phyloP scores from a whole-genome alignment of 2,888 invertebrate species.

The Drosophila falleni region DNA sequence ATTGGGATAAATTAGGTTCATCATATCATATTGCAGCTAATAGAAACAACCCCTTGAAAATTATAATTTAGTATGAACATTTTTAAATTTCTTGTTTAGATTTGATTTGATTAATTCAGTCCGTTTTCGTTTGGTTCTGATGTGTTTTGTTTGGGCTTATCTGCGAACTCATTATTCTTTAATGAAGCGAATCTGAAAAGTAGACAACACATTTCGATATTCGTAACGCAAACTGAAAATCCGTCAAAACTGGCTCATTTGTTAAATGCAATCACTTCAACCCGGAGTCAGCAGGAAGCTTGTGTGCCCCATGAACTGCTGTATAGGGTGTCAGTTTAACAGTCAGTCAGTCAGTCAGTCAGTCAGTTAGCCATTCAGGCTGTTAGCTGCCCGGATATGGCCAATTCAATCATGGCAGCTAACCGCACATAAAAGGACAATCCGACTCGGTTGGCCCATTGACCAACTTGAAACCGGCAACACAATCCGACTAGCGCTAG shows the following conservation, averaged over 20 bases:
- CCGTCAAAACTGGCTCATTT: constrained; percentile 40
- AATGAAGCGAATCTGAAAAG: constrained; percentile 42
- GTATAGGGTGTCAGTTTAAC: background rate
- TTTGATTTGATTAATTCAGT: constrained; percentile 21
- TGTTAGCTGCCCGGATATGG: constrained; percentile 27
- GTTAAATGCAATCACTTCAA: constrained; percentile 16
- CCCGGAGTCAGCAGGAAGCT: constrained; percentile 5
- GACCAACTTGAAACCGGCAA: constrained; percentile 20
- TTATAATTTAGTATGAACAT: too few relatives aligned
- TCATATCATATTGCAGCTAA: too few relatives aligned
- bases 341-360: background rate
- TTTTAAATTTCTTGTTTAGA: too few relatives aligned
- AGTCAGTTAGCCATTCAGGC: constrained; percentile 1
- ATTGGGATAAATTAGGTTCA: too few relatives aligned
- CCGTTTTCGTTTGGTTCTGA: constrained; percentile 10
- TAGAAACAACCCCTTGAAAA: too few relatives aligned
- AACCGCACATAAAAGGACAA: constrained; percentile 32
- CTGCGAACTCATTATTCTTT: constrained; percentile 43
- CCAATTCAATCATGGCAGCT: constrained; percentile 54
- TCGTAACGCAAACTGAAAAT: constrained; percentile 11
- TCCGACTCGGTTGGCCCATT: constrained; percentile 4
- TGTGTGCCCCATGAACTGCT: constrained; percentile 3
- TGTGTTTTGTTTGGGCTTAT: constrained; percentile 7
- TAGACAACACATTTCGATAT: constrained; percentile 11
- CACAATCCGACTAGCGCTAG: constrained; percentile 7